These are phyloP conservation scores for Ypsolopha sequella DNA, from an alignment of 2,888 invertebrate species.

Conservation along the genomic window DNA sequence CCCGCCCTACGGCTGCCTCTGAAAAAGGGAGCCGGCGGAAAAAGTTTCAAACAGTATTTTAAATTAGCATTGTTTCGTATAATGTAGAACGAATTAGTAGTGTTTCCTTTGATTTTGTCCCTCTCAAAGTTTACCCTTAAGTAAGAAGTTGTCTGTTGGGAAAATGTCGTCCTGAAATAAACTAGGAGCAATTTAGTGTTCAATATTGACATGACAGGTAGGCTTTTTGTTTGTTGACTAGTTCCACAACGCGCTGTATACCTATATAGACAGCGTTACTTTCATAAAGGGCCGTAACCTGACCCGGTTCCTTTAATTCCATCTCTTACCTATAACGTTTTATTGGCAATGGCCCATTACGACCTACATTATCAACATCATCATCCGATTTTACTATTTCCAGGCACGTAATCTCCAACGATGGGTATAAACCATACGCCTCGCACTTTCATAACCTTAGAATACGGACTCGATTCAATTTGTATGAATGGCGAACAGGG, in stretches of 20 bases:
- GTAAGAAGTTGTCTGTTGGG: neutral
- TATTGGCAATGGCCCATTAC: conserved; percentile 69
- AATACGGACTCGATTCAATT: conserved; percentile 33
- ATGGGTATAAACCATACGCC: conserved; percentile 59
- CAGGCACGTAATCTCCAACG: conserved; percentile 68
- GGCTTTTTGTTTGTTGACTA: conserved; percentile 2
- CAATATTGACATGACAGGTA: neutral
- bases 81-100: conserved; percentile 2
- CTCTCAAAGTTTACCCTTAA: neutral
- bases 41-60: conserved; percentile 3
- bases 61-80: conserved; percentile 5
- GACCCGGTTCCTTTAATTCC: conserved; percentile 67
- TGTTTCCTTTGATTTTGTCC: neutral
- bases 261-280: conserved; percentile 37
- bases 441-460: conserved; percentile 22
- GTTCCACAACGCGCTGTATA: neutral
- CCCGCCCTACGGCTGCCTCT: conserved; percentile 18
- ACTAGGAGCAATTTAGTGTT: neutral
- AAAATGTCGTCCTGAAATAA: neutral
- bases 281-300: conserved; percentile 60
- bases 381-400: conserved; percentile 70
- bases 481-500: conserved; percentile 32
- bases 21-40: conserved; percentile 4
- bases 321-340: conserved; percentile 70
- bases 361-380: conserved; percentile 70